phyloP scores from a whole-genome alignment of 1,140 invertebrate species.

The Cyphomyrmex costatus region DNA sequence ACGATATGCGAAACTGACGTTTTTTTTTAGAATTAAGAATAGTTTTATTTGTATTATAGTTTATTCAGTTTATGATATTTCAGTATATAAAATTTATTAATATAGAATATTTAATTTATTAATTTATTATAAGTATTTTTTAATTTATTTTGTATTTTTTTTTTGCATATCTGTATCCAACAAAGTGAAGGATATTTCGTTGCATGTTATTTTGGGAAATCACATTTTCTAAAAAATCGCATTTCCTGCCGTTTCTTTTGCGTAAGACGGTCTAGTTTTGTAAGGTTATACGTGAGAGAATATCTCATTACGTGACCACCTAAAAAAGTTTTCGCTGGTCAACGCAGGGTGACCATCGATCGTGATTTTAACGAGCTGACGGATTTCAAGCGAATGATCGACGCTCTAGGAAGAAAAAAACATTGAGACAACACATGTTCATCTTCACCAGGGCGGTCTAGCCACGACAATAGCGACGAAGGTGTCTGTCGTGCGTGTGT shows the following conservation, averaged over 20 bases:
- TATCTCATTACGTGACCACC: constrained; percentile 44
- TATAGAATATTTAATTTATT: not conserved
- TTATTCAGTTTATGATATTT: not conserved
- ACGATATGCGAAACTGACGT: not conserved
- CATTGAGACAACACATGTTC: constrained; percentile 25
- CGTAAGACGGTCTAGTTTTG: not conserved
- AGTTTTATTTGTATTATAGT: not conserved
- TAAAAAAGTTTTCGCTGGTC: not conserved
- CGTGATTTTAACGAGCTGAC: constrained; percentile 33
- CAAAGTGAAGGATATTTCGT: not conserved
- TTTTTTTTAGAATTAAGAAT: not conserved
- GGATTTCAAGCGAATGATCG: not conserved
- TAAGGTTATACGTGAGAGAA: constrained; percentile 21
- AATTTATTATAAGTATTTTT: too few relatives aligned
- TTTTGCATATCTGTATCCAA: not conserved
- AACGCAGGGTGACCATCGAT: not conserved
- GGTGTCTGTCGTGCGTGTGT: constrained; percentile 58
- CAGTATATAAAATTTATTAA: not conserved
- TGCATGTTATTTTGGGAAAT: not conserved
- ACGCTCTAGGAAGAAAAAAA: not conserved
- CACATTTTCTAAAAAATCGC: not conserved
- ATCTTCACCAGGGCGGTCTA: constrained; percentile 60
- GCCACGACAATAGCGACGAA: constrained; percentile 54
- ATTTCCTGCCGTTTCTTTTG: not conserved
- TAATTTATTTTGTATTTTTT: not conserved